Conservation (phyloP, 2,113 vertebrate genomes). For the Gallinago jamesoni region DNA sequence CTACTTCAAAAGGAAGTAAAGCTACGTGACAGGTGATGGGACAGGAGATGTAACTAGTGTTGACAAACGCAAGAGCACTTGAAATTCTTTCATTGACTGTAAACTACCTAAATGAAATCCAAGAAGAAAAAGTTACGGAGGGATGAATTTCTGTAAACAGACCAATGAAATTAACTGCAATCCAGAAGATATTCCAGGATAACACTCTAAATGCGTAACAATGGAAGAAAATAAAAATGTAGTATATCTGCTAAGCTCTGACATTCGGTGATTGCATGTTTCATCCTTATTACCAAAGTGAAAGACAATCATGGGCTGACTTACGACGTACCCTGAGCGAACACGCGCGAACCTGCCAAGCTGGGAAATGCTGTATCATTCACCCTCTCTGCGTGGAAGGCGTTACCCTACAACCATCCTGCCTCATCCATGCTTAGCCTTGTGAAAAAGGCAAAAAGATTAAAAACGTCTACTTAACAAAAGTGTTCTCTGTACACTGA, state of each 20-base stretch:
- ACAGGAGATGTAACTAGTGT: neutral
- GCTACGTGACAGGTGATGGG: neutral
- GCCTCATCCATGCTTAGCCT: neutral
- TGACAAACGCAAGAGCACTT: neutral
- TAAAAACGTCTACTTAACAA: neutral
- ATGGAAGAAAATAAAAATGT: neutral
- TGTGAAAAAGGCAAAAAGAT: neutral
- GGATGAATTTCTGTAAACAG: neutral
- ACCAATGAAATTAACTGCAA: neutral
- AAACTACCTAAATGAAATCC: neutral
- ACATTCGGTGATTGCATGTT: neutral
- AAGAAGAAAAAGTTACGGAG: neutral
- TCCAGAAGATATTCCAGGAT: neutral
- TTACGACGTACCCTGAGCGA: fast-evolving
- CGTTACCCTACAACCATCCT: neutral
- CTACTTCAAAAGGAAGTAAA: neutral
- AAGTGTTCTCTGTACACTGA: neutral
- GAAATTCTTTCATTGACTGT: neutral
- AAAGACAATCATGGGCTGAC: neutral
- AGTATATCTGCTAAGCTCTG: neutral
- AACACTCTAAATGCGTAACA: neutral
- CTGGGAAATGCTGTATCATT: fast-evolving
- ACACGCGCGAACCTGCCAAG: fast-evolving
- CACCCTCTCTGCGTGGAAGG: fast-evolving
- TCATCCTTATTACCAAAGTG: neutral